Evolutionary conservation across 1,140 invertebrate genomes (phyloP).

Genomic region (Aphaenogaster rudis): DNA sequence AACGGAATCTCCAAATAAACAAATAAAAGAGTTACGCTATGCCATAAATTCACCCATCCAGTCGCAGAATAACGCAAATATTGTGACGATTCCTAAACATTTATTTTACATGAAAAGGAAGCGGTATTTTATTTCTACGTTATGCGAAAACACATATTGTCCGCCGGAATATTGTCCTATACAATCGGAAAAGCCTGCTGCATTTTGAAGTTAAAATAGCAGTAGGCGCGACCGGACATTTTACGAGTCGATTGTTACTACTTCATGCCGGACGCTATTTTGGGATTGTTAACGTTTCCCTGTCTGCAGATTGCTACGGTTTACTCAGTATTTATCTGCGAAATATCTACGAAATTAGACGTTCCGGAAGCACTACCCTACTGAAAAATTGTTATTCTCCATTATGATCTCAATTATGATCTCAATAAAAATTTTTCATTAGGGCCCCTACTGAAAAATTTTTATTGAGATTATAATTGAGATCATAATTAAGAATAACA

Average conservation of each 20-base stretch:
- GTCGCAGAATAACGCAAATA: neutral
- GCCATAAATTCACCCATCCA: neutral
- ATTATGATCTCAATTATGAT: too few relatives aligned
- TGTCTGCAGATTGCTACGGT: neutral
- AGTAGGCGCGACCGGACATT: neutral
- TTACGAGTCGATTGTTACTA: conserved; percentile 19
- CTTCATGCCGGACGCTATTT: conserved; percentile 12
- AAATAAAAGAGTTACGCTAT: neutral
- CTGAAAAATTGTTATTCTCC: too few relatives aligned
- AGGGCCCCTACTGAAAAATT: too few relatives aligned
- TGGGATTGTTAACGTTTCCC: neutral
- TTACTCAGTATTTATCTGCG: conserved; percentile 13
- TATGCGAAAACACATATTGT: neutral
- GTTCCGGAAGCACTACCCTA: neutral
- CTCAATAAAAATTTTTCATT: too few relatives aligned
- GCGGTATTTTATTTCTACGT: neutral
- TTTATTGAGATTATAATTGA: too few relatives aligned
- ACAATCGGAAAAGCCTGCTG: neutral
- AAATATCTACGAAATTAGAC: conserved; percentile 13
- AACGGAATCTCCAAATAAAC: conserved; percentile 33
- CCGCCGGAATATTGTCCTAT: neutral
- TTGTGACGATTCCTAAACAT: neutral
- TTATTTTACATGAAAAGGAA: neutral
- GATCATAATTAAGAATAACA: too few relatives aligned
- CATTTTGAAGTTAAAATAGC: neutral